A percentile compares a stretch with the other conserved stretches of the same genome.
Evolutionary conservation across 2,797 vertebrate genomes (phyloP).

Genomic region (Peromyscus eremicus): DNA sequence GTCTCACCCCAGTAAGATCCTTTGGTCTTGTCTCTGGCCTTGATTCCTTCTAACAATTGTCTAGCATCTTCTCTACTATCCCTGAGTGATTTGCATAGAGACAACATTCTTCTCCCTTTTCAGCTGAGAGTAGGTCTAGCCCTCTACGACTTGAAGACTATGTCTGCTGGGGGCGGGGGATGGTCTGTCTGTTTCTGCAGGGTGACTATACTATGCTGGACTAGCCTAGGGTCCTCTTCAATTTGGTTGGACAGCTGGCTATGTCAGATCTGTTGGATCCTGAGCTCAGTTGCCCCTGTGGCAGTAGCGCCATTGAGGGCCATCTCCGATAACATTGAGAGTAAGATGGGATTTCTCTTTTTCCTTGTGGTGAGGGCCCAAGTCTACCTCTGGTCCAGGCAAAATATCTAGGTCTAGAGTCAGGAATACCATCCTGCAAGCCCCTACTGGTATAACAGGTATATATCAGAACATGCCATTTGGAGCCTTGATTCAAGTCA

Average conservation of each 20-base stretch:
- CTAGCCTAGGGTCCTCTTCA: neutral
- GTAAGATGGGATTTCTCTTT: neutral
- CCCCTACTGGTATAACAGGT: too few relatives aligned
- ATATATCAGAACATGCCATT: neutral
- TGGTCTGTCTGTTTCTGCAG: neutral
- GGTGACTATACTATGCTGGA: neutral
- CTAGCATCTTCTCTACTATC: neutral
- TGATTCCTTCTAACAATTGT: neutral
- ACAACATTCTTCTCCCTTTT: neutral
- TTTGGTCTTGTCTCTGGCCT: neutral
- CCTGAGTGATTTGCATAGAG: neutral
- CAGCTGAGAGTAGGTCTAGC: neutral
- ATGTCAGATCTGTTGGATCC: neutral
- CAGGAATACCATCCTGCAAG: neutral
- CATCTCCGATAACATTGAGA: neutral
- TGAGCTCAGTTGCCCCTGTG: neutral
- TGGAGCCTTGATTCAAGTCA: neutral
- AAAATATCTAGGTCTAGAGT: neutral
- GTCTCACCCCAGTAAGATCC: neutral
- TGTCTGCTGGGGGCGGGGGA: accelerated
- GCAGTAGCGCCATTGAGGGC: neutral
- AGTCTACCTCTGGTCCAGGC: neutral
- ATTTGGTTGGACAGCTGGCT: neutral
- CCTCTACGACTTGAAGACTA: neutral
- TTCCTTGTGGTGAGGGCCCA: neutral